These are phyloP conservation scores for Pogonognathellus flavescens DNA, from an alignment of 1,140 invertebrate species.

Conservation along the genomic window DNA sequence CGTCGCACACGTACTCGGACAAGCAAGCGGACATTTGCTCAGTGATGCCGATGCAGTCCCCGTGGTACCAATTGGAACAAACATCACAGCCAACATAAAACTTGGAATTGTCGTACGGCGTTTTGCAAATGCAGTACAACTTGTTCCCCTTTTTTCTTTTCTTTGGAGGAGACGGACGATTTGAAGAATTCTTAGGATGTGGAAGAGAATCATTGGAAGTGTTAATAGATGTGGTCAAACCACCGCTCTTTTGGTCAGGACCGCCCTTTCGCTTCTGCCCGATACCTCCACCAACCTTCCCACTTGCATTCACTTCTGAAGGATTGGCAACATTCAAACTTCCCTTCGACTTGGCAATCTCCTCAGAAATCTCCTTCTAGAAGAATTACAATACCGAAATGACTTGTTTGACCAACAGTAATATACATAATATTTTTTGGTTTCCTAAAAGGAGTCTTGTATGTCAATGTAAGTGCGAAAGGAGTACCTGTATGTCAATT, in stretches of 20 bases:
- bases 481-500: conserved; percentile 84
- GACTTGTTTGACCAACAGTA: background rate
- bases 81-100: conserved; percentile 98
- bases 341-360: conserved; percentile 63
- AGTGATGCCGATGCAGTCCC: conserved; percentile 94
- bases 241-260: conserved; percentile 51
- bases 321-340: background rate
- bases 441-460: background rate
- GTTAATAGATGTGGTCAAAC: conserved; percentile 66
- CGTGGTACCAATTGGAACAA: conserved; percentile 99
- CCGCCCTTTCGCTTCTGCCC: conserved; percentile 54
- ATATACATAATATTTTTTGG: background rate
- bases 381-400: conserved; percentile 38
- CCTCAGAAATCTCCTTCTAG: conserved; percentile 80
- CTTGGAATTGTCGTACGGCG: conserved; percentile 94
- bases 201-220: conserved; percentile 22
- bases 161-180: conserved; percentile 60
- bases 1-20: conserved; percentile 89
- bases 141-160: conserved; percentile 77
- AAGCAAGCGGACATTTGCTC: conserved; percentile 92
- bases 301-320: conserved; percentile 1
- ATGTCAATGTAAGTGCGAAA: background rate
- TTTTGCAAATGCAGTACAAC: conserved; percentile 92
- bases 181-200: conserved; percentile 52
- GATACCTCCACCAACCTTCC: conserved; percentile 65